Base-by-base conservation (phyloP, 2,797 vertebrate species). In the Helicolenus hilgendorfi region DNA sequence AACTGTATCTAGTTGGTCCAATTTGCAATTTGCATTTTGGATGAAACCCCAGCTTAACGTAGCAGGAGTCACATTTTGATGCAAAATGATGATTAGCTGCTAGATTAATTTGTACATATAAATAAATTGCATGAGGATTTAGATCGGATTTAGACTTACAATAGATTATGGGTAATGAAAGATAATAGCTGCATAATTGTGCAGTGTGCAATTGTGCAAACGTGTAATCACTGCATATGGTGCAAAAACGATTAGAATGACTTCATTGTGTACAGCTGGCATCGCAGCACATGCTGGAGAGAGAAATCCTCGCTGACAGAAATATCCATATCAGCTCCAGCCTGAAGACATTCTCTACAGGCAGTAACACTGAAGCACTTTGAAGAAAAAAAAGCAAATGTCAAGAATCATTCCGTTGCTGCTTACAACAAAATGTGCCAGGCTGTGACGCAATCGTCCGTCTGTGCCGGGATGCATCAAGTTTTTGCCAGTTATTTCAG, bases 41-140 rank as follows among this genome's bases (percentile, higher is more conserved):
- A 18, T 20, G 55, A 31, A n/a, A 38, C 26, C 2, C 24, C 72
- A 69, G 26, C 35, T 27, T 62, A 22, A 56, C 0, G 4, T 3
- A 29, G 35, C 18, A 63, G 4, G 58, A 56, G 56, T 96, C 88
- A 85, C n/a, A 59, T 85, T 41, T 92, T 91, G 8, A 72, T 94
- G 92, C 95, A 96, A 89, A 94, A 94, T 96, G 96, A 91, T 94
- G 94, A 95, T 96, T 95, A 96, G 87, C 88, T 95, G 95, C 90
- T n/a, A 59, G 35, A 67, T 65, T 41, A 4, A 70, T 67, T 31
- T 22, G 9, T 9, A 65, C 20, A 38, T 63, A 27, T 31, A 68
- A 64, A 77, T 71, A 11, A 55, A 49, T 7, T 33, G 26, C 15
- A 45, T 20, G 10, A 2, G 35, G 53, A 81, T 75, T 79, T 68